Evolutionary conservation across 2,888 invertebrate species (phyloP).

Genomic region (Drosophila cognata): DNA sequence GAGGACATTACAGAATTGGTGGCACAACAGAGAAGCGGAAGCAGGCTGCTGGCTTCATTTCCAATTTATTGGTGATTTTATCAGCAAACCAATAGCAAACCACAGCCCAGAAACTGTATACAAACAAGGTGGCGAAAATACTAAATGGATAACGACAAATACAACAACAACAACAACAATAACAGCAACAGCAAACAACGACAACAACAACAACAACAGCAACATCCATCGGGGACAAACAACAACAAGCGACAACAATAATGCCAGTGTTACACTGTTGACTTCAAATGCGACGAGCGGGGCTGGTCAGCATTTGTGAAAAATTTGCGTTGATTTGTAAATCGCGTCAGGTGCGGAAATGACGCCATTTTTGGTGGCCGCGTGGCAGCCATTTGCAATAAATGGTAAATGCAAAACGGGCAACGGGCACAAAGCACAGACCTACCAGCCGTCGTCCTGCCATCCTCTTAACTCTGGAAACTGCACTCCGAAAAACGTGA

Average conservation of each 20-base stretch:
- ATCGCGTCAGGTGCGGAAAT: constrained; percentile 63
- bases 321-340: constrained; percentile 64
- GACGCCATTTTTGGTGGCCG: constrained; percentile 47
- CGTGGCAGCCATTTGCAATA: constrained; percentile 56
- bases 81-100: constrained; percentile 63
- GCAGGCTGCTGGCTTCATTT: constrained; percentile 47
- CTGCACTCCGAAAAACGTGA: constrained; percentile 19
- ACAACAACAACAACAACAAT: constrained; percentile 8
- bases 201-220: neutral
- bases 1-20: constrained; percentile 21
- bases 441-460: neutral
- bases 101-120: constrained; percentile 38
- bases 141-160: constrained; percentile 35
- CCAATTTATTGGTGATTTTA: constrained; percentile 70
- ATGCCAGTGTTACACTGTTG: constrained; percentile 21
- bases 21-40: neutral
- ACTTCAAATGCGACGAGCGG: constrained; percentile 3
- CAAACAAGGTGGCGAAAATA: constrained; percentile 39
- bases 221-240: constrained; percentile 2
- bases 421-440: neutral
- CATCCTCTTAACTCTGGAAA: neutral
- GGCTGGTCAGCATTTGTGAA: constrained; percentile 19
- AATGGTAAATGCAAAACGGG: constrained; percentile 44
- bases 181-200: neutral
- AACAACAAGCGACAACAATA: constrained; percentile 1